Evolutionary conservation across 2,888 invertebrate genomes (phyloP).

Genomic region (Lochmaea crataegi): DNA sequence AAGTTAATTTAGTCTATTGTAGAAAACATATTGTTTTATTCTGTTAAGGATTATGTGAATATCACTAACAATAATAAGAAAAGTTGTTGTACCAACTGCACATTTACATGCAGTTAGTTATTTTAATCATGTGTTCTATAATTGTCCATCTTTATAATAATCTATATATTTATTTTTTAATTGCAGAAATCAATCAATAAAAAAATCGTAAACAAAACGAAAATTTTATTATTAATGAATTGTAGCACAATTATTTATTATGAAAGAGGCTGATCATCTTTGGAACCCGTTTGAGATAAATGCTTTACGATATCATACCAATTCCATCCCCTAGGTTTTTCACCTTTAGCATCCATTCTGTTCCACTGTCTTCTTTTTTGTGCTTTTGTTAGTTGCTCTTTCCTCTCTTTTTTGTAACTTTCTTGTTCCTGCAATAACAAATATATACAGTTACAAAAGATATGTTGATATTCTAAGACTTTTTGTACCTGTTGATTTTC

Average conservation of each 20-base stretch:
- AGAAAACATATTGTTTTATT: background rate
- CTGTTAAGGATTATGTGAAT: background rate
- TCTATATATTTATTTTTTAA: background rate
- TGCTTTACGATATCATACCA: slow-evolving; percentile 98
- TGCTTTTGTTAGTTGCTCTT: slow-evolving; percentile 89
- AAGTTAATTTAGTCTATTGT: background rate
- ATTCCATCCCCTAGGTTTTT: slow-evolving; percentile 89
- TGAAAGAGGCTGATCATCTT: slow-evolving; percentile 61
- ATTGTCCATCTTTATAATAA: background rate
- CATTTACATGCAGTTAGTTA: no score
- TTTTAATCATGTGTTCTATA: no score
- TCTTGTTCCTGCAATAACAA: no score
- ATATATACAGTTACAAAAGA: no score
- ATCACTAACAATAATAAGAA: no score
- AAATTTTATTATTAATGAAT: slow-evolving; percentile 1
- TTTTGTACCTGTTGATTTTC: slow-evolving; percentile 51
- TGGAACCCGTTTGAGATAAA: slow-evolving; percentile 82
- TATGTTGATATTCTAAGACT: background rate
- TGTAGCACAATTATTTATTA: slow-evolving; percentile 24
- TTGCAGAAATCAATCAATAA: background rate
- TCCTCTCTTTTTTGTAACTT: slow-evolving; percentile 73
- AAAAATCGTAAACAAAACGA: background rate
- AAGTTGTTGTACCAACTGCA: no score
- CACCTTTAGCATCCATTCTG: slow-evolving; percentile 81
- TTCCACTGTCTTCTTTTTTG: slow-evolving; percentile 93